Evolutionary conservation across 2,888 invertebrate species (phyloP), one percentile per base, ranked within the genome.

Genomic region (Priapulus caudatus): DNA sequence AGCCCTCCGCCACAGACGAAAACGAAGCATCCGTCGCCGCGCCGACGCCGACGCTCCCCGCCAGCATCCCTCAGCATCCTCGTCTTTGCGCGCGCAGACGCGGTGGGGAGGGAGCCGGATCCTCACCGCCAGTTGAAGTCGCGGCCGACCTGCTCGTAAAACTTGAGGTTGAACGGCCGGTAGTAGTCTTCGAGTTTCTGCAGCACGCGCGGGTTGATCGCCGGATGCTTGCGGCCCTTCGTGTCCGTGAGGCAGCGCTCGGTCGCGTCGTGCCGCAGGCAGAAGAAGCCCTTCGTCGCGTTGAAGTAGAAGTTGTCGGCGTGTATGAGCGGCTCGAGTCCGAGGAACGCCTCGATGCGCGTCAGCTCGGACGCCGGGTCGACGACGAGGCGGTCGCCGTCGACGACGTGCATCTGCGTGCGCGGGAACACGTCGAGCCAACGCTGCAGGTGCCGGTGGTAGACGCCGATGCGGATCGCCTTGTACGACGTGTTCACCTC

Each of bases 241-340:
- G 73, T 88, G 79, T 78, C 88, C 79, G 88, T 87, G 50, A 92
- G 75, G 83, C 71, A 87, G 84, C 73, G 88, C 82, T 65, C 87
- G 77, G 61, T 66, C 46, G 67, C 71, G 21, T 68, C 68, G 57
- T 72, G 68, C 20, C 70, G 61, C 56, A 75, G 70, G 71, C 95
- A 95, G 74, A 86, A 95, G 75, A 98, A 91, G 55, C 95, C 91
- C 72, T 93, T 91, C 16, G 90, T 91, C 73, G 85, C 84, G 75
- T 98, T 95, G 75, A 90, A 97, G 74, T 92, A 91, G 73, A 97
- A 89, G 73, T 91, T 88, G 70, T 86, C 85, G 63, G 82, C 79
- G 51, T 82, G 82, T 59, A 88, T 82, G 48, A 78, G 74, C 5
- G 78, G 76, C 53, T 77, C 77, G 57, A 89, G 72, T 58, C 84